Evolutionary conservation across 2,888 invertebrate genomes (phyloP).

Genomic region (Noctua comes): DNA sequence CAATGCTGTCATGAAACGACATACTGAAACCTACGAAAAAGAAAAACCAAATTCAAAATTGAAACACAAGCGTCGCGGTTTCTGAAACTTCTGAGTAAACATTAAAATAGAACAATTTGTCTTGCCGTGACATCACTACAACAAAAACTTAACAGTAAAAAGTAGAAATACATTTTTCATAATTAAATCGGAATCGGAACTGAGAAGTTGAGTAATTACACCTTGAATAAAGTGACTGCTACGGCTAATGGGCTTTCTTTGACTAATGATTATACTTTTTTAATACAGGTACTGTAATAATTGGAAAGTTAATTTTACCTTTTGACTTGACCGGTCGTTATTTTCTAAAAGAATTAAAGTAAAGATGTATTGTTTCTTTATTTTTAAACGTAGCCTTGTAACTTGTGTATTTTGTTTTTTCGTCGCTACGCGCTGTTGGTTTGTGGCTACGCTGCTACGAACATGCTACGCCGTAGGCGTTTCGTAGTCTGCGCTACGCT

Average conservation of each 20-base stretch:
- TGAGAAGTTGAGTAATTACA: conserved; percentile 73
- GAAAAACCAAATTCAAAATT: not conserved
- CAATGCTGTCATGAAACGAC: not conserved
- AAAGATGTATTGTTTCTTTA: conserved; percentile 26
- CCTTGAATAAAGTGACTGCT: conserved; percentile 69
- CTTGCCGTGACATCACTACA: conserved; percentile 48
- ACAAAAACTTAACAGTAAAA: conserved; percentile 46
- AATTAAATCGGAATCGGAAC: conserved; percentile 74
- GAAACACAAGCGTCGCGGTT: no score
- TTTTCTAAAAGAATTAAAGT: conserved; percentile 5
- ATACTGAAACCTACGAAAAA: not conserved
- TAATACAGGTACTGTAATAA: conserved; percentile 53
- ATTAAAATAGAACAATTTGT: conserved; percentile 39
- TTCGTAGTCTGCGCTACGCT: conserved; percentile 48
- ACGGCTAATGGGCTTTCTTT: conserved; percentile 77
- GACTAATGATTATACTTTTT: conserved; percentile 77
- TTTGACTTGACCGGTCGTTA: conserved; percentile 39
- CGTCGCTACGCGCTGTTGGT: not conserved
- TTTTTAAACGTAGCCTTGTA: not conserved
- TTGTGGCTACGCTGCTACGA: conserved; percentile 39
- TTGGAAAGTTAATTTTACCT: conserved; percentile 58
- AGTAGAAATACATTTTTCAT: conserved; percentile 72
- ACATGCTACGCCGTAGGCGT: conserved; percentile 63
- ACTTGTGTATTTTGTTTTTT: not conserved
- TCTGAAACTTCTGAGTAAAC: conserved; percentile 4